These are phyloP conservation scores for Rana temporaria DNA, from an alignment of 2,113 vertebrate species.

Conservation along the genomic window DNA sequence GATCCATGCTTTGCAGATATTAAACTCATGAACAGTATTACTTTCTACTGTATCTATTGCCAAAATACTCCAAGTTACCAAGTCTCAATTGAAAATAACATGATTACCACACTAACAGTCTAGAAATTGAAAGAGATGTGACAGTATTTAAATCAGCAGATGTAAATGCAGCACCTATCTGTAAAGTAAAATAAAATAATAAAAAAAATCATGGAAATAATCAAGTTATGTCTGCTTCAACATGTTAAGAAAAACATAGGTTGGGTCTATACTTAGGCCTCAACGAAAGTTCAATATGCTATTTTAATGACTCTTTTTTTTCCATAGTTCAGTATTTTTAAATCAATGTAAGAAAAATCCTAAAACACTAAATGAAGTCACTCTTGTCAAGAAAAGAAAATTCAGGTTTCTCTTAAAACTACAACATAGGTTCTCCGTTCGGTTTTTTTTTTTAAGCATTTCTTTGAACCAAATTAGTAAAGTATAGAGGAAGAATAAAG, in stretches of 20 bases:
- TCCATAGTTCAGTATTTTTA: slow-evolving; percentile 76
- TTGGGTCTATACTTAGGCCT: slow-evolving; percentile 74
- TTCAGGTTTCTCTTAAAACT: slow-evolving; percentile 80
- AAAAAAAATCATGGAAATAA: slow-evolving; percentile 68
- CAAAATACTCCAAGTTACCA: slow-evolving; percentile 83
- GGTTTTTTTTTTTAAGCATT: slow-evolving; percentile 61
- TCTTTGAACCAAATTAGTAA: slow-evolving; percentile 82
- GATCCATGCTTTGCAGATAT: slow-evolving; percentile 75
- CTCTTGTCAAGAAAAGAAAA: slow-evolving; percentile 81
- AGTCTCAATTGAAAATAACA: slow-evolving; percentile 82
- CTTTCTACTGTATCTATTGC: slow-evolving; percentile 75
- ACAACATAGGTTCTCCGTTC: slow-evolving; percentile 79
- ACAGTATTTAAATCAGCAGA: slow-evolving; percentile 82
- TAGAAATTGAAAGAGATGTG: slow-evolving; percentile 83
- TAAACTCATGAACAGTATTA: slow-evolving; percentile 80
- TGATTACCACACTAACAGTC: slow-evolving; percentile 85
- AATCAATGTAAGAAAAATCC: slow-evolving; percentile 77
- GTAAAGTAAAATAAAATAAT: slow-evolving; percentile 75
- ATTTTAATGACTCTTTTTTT: slow-evolving; percentile 71
- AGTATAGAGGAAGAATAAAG: slow-evolving; percentile 80
- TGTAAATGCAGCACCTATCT: slow-evolving; percentile 82
- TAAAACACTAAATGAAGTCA: slow-evolving; percentile 83
- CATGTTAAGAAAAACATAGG: slow-evolving; percentile 72
- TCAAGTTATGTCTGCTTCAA: slow-evolving; percentile 70
- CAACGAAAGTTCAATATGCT: slow-evolving; percentile 82